These are phyloP conservation scores for Anseranas semipalmata DNA, from an alignment of 2,113 vertebrate species.

Conservation along the genomic window DNA sequence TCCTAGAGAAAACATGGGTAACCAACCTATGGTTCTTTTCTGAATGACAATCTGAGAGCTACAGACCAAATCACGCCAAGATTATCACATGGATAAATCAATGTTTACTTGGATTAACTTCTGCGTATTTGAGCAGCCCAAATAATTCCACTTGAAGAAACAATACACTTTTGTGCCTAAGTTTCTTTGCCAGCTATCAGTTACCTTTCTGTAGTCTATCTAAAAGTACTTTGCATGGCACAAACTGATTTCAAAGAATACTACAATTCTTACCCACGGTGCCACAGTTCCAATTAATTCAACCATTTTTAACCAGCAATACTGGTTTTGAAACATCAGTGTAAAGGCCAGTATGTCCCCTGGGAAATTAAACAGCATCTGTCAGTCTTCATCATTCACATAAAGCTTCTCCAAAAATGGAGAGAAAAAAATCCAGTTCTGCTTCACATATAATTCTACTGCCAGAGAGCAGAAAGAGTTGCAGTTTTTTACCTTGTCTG, in stretches of 20 bases:
- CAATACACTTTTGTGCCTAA: fast-evolving
- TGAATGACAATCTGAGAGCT: background rate
- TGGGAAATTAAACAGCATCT: constrained; percentile 40
- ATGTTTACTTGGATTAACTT: background rate
- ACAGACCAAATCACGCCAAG: background rate
- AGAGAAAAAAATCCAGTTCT: background rate
- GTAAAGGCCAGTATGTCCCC: constrained; percentile 2
- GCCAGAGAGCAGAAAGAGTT: background rate
- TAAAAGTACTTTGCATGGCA: background rate
- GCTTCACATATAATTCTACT: background rate
- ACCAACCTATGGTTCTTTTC: background rate
- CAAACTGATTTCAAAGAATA: background rate
- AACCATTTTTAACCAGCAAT: background rate
- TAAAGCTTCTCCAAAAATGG: background rate
- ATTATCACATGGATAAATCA: fast-evolving
- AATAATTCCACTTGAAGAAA: background rate
- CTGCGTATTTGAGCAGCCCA: background rate
- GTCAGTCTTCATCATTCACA: constrained; percentile 4
- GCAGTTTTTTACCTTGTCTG: background rate
- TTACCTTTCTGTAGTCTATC: background rate
- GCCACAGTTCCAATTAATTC: constrained; percentile 9
- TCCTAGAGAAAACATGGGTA: background rate
- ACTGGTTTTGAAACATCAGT: constrained; percentile 12
- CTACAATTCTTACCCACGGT: background rate
- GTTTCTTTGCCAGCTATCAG: background rate